Evolutionary conservation across 2,797 vertebrate species (phyloP).

Genomic region (Ateles fusciceps): DNA sequence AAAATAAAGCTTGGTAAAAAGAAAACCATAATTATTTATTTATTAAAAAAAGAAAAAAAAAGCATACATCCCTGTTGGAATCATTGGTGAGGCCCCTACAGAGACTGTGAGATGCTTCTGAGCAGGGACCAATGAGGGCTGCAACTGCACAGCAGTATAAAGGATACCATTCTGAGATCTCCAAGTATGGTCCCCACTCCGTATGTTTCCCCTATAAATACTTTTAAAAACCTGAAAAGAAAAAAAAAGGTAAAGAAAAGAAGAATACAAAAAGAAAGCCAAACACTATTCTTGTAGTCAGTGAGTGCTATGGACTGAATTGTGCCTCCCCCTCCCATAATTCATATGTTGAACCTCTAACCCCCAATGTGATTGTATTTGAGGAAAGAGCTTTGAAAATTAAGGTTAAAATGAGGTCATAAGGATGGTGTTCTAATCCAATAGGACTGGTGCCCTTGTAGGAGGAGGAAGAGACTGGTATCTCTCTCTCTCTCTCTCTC

Average conservation of each 20-base stretch:
- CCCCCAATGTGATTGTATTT: neutral
- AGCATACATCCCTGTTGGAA: neutral
- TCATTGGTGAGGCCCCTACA: neutral
- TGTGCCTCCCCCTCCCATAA: neutral
- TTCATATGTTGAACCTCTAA: neutral
- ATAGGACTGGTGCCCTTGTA: neutral
- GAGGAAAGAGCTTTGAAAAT: neutral
- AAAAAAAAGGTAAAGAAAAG: neutral
- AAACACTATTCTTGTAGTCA: neutral
- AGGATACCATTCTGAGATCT: conserved; percentile 89
- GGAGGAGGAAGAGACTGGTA: neutral
- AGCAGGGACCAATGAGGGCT: conserved; percentile 86
- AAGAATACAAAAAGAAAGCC: neutral
- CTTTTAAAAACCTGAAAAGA: neutral
- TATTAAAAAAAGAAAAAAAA: neutral
- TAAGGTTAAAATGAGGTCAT: neutral
- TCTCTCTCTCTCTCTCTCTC: no score
- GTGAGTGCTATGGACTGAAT: neutral
- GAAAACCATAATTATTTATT: neutral
- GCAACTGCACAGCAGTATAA: conserved; percentile 85
- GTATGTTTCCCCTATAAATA: conserved; percentile 66
- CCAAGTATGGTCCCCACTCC: conserved; percentile 61
- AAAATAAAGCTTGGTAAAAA: neutral
- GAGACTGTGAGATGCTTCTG: conserved; percentile 87
- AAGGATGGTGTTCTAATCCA: neutral